Percentiles rank a stretch among this genome's conserved stretches.
phyloP scores from a whole-genome alignment of 1,140 invertebrate genomes.

The Anastrepha ludens region DNA sequence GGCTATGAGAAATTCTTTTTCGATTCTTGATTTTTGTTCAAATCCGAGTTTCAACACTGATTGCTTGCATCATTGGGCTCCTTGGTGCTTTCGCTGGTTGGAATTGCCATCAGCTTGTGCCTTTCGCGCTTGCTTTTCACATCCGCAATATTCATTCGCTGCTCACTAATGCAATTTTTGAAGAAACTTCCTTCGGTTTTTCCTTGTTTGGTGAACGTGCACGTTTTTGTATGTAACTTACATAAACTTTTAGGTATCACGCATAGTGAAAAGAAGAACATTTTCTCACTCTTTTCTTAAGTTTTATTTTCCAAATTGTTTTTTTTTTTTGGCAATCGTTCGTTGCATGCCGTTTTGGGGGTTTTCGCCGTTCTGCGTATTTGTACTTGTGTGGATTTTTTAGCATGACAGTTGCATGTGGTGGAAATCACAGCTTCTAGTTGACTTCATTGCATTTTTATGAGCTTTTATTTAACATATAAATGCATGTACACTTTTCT shows the following conservation, averaged over 20 bases:
- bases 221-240: neutral
- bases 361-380: neutral
- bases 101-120: conserved; percentile 21
- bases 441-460: conserved; percentile 53
- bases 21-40: too few species aligned
- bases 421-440: conserved; percentile 37
- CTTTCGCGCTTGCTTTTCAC: neutral
- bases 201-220: neutral
- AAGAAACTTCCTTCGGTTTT: conserved; percentile 4
- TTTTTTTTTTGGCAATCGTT: neutral
- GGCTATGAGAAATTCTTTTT: too few species aligned
- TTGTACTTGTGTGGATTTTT: neutral
- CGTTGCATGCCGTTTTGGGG: conserved; percentile 12
- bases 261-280: neutral
- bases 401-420: neutral
- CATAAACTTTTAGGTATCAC: neutral
- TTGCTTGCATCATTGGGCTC: conserved; percentile 1
- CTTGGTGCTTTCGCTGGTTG: neutral
- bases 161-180: neutral
- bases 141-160: neutral
- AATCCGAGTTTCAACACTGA: neutral
- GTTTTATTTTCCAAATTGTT: neutral
- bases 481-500: conserved; percentile 11
- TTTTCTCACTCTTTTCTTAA: conserved; percentile 1
- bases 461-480: conserved; percentile 48